Conservation (phyloP, 2,888 invertebrate genomes). For the Strigamia transsilvanica region DNA sequence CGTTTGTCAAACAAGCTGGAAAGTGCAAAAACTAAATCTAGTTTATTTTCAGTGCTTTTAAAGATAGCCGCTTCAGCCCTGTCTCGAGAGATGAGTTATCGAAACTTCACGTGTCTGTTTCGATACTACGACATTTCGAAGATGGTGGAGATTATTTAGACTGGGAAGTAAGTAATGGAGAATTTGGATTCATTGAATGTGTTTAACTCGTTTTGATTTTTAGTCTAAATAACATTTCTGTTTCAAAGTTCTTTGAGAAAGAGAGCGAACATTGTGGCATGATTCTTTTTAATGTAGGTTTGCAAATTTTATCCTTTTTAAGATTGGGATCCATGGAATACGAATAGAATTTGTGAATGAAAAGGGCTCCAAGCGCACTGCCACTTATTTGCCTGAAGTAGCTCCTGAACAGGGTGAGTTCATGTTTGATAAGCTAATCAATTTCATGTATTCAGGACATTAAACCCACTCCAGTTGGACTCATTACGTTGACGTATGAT, state of each 20-base stretch:
- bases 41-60: slow-evolving; percentile 79
- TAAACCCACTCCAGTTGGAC: background rate
- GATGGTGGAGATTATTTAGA: slow-evolving; percentile 93
- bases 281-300: background rate
- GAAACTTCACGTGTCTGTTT: slow-evolving; percentile 92
- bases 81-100: slow-evolving; percentile 93
- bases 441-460: slow-evolving; percentile 4
- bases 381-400: slow-evolving; percentile 98
- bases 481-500: background rate
- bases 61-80: slow-evolving; percentile 96
- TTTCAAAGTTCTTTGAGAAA: background rate
- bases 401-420: slow-evolving; percentile 92
- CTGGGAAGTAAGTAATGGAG: slow-evolving; percentile 78
- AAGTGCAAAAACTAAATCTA: background rate
- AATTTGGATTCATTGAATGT: background rate
- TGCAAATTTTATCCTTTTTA: slow-evolving; percentile 21
- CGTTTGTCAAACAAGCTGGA: background rate
- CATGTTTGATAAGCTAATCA: slow-evolving; percentile 3
- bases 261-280: background rate
- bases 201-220: background rate
- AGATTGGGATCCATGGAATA: slow-evolving; percentile 90
- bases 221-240: background rate
- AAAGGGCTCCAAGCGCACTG: slow-evolving; percentile 89
- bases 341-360: slow-evolving; percentile 97
- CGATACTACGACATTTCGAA: slow-evolving; percentile 95